Percentiles rank a stretch among this genome's conserved stretches.
Evolutionary conservation across 37 sponge, comb jelly and placozoan species (phyloP).

Genomic region (Crambe crambe): DNA sequence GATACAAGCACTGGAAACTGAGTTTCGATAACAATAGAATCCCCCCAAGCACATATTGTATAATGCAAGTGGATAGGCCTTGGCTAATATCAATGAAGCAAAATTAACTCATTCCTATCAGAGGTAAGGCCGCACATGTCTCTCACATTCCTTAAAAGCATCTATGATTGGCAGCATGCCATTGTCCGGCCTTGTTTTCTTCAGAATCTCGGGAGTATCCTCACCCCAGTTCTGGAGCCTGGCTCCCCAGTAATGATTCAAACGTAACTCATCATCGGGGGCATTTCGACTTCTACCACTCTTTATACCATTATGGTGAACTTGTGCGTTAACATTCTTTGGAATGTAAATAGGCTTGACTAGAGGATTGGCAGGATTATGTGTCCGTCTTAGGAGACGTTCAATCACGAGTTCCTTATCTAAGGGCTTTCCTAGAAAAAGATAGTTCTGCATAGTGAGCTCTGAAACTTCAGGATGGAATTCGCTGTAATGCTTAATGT

Average conservation of each 20-base stretch:
- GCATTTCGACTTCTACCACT: conserved; percentile 27
- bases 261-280: conserved; percentile 33
- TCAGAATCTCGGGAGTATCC: conserved; percentile 60
- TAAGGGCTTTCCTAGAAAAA: conserved; percentile 61
- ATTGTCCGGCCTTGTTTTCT: conserved; percentile 46
- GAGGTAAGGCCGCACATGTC: conserved; percentile 8
- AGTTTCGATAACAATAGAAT: too few species aligned
- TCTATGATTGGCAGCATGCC: conserved; percentile 45
- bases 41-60: too few species aligned
- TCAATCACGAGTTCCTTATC: conserved; percentile 50
- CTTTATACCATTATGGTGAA: conserved; percentile 62
- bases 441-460: conserved; percentile 67
- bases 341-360: conserved; percentile 80
- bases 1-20: too few species aligned
- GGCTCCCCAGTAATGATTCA: conserved; percentile 90
- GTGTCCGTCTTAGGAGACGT: conserved; percentile 49
- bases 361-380: conserved; percentile 44
- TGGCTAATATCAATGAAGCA: too few species aligned
- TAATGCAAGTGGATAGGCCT: too few species aligned
- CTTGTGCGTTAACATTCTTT: conserved; percentile 25
- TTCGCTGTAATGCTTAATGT: conserved; percentile 27
- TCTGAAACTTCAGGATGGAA: conserved; percentile 36
- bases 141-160: conserved; percentile 39
- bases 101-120: too few species aligned
- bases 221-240: conserved; percentile 81